phyloP scores from a whole-genome alignment of 35 echinoderm and acorn worm species.

The Apostichopus parvimensis region DNA sequence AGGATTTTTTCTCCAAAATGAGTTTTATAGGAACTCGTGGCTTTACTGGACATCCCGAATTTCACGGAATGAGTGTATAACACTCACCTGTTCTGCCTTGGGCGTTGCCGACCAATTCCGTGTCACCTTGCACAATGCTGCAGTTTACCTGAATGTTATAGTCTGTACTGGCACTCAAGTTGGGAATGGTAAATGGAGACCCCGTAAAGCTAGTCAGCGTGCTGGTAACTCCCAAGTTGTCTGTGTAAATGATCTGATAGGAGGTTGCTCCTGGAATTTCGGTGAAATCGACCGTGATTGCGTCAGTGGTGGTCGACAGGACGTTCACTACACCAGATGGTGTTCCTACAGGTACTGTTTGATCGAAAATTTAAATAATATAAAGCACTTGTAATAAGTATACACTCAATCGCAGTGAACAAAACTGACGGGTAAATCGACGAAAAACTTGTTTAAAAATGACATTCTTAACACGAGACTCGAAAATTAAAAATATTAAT shows the following conservation, averaged over 20 bases:
- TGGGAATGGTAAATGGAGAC: constrained; percentile 19
- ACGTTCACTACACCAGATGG: not conserved
- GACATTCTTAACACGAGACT: too few species aligned
- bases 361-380: too few species aligned
- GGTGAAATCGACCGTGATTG: constrained; percentile 34
- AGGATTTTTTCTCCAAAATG: too few species aligned
- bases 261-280: not conserved
- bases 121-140: not conserved
- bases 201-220: not conserved
- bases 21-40: too few species aligned
- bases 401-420: too few species aligned
- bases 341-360: not conserved
- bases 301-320: constrained; percentile 4
- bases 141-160: constrained; percentile 22
- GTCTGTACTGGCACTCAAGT: not conserved
- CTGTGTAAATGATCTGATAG: constrained; percentile 26
- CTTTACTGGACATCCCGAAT: too few species aligned
- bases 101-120: not conserved
- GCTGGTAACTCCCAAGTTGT: not conserved
- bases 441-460: too few species aligned
- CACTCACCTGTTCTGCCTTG: constrained; percentile 32
- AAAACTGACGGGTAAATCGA: too few species aligned
- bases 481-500: too few species aligned
- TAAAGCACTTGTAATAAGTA: too few species aligned
- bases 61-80: too few species aligned